Base-by-base conservation (phyloP, 2,888 invertebrate species). In the Microctonus aethiopoides region DNA sequence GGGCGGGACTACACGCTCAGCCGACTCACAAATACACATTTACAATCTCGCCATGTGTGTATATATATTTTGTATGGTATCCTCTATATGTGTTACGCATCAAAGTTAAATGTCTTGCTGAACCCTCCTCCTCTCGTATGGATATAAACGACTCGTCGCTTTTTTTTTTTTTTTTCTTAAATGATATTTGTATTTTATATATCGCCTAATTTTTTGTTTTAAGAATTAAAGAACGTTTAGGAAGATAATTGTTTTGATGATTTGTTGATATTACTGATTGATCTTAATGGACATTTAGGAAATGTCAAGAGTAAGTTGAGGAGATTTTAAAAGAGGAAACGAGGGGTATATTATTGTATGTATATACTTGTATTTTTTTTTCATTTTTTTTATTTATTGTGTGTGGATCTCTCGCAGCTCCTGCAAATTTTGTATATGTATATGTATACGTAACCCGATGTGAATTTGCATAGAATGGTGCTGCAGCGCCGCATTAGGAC, bases 1-100 rank as follows among this genome's bases (percentile, higher is more conserved):
- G 86, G 86, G 86, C 86, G 86, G 85, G 85, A 86, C 86, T 81
- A 80, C 76, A 77, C 81, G 78, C 78, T 81, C 81, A 75, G 77
- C 75, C 73, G 78, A 72, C 76, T 76, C 71, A 74, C 76, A 68
- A 70, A 72, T 54, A 67, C 68, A 65, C 57, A 41, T 32, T 24
- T 20, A 51, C 9, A 63, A 32, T 61, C 62, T 1, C 46, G 16
- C 7, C 24, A 62, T 29, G 46, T 36, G n/a, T 52, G 54, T 29
- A 65, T 52, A 54, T 65, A 16, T 46, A 29, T 32, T 60, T 61
- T 16, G 16, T 46, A 46, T 46, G 26, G 32, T 61, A 61, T 46
- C 39, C 20, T 34, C 24, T 39, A 61, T 39, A 20, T 41, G 61
- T 29, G 29, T 34, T 39, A 36, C 41, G 56, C n/a, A 7, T 51